Evolutionary conservation across 2,113 vertebrate species (phyloP).

Genomic region (Phycodurus eques): DNA sequence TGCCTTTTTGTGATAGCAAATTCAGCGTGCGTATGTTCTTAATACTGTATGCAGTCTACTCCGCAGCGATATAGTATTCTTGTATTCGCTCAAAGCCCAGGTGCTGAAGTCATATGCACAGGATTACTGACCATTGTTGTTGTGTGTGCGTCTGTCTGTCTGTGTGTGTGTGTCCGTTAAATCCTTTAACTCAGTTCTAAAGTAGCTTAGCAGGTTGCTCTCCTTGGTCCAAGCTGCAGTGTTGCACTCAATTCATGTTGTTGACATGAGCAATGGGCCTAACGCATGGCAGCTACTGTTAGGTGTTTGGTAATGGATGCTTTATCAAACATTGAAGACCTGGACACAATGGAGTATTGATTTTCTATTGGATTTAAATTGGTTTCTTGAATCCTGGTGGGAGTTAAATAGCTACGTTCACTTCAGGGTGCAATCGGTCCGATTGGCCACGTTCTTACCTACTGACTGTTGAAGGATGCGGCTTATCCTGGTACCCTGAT

Average conservation of each 20-base stretch:
- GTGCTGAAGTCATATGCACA: conserved; percentile 26
- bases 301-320: conserved; percentile 4
- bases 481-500: conserved; percentile 33
- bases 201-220: conserved; percentile 66
- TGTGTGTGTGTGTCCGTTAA: conserved; percentile 45
- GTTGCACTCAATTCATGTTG: conserved; percentile 17
- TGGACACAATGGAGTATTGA: conserved; percentile 8
- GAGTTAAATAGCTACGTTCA: background rate
- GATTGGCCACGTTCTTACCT: background rate
- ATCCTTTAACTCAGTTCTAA: conserved; percentile 65
- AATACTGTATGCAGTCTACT: background rate
- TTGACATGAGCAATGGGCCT: conserved; percentile 31
- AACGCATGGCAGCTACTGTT: background rate
- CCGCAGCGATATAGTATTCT: background rate
- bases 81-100: conserved; percentile 21
- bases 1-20: background rate
- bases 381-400: background rate
- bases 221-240: conserved; percentile 34
- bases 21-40: background rate
- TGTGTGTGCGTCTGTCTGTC: conserved; percentile 16
- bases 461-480: conserved; percentile 27
- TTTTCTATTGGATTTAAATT: background rate
- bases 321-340: background rate
- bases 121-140: conserved; percentile 58
- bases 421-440: background rate